Base-by-base conservation (phyloP, 2,888 invertebrate genomes). In the Trichogramma evanescens region DNA sequence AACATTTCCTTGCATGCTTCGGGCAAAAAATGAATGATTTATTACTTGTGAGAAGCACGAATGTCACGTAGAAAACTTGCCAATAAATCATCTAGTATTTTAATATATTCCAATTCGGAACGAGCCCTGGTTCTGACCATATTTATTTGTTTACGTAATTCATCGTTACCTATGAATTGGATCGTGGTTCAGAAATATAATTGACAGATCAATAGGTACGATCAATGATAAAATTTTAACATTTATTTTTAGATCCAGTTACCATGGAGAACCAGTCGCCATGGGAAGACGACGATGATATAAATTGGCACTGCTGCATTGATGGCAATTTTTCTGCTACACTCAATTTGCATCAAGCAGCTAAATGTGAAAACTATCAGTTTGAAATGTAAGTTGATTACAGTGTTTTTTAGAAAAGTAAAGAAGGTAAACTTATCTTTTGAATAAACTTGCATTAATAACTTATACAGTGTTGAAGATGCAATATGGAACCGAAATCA, bases 211-310 rank as follows among this genome's bases (percentile, higher is more conserved):
- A 45, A 45, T 45, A 45, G 45, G 2, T 9, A 45, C 8, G n/a
- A 9, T 9, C 8, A 45, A 45, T 45, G 45, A 45, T 8, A 45
- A 9, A 45, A 9, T 2, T 9, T 45, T 3, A 9, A 9, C 2
- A n/a, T n/a, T 57, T 26, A n/a, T 54, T 66, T 65, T 53, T 50
- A 73, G 73, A 72, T 67, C 65, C 64, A 42, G 61, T 66, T 45
- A 66, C 70, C 57, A 67, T 64, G 54, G 67, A 66, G 55, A 68
- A 70, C 60, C 71, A 66, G 57, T 68, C 70, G 54, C 71, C 69
- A 71, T 75, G 75, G 75, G 70, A 74, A 70, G 70, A 74, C 59
- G 70, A 69, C 56, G 69, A 72, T 63, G 72, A 72, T 51, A 66
- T 67, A 50, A 62, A 69, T 59, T 66, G 68, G 46, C 69, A 65